These are phyloP conservation scores for Acrocyrtus sp. DNA, from an alignment of 2,888 invertebrate genomes.

Conservation along the genomic window DNA sequence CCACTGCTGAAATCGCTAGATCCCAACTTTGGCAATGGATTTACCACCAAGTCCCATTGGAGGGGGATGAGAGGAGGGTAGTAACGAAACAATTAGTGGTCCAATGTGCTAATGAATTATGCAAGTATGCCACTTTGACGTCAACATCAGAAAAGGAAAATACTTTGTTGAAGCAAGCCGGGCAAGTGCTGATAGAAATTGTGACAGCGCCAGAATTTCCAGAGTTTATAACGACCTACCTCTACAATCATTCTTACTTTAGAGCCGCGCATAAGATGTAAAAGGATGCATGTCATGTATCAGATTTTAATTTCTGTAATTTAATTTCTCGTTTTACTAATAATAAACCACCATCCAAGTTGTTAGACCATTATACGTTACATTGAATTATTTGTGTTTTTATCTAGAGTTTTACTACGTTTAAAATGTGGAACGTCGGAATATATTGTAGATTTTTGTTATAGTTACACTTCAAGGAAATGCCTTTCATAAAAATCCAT, in stretches of 20 bases:
- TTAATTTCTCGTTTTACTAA: too few species aligned
- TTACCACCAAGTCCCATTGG: slow-evolving; percentile 71
- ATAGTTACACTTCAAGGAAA: too few species aligned
- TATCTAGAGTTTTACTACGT: too few species aligned
- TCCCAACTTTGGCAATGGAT: slow-evolving; percentile 82
- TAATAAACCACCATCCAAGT: too few species aligned
- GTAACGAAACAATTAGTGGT: slow-evolving; percentile 70
- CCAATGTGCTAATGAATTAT: slow-evolving; percentile 68
- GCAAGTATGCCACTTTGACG: slow-evolving; percentile 30
- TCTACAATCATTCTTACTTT: slow-evolving; percentile 68
- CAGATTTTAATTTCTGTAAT: too few species aligned
- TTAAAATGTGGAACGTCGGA: too few species aligned
- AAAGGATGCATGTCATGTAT: too few species aligned
- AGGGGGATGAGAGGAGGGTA: slow-evolving; percentile 66
- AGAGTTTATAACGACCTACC: slow-evolving; percentile 75
- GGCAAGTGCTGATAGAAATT: slow-evolving; percentile 72
- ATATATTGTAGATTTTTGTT: too few species aligned
- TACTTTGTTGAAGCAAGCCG: slow-evolving; percentile 64
- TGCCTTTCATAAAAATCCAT: too few species aligned
- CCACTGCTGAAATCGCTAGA: slow-evolving; percentile 79
- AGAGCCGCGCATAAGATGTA: slow-evolving; percentile 30
- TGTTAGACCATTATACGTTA: too few species aligned
- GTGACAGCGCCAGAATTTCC: slow-evolving; percentile 72
- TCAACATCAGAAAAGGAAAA: slow-evolving; percentile 19
- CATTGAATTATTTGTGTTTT: too few species aligned